A percentile compares a stretch with the other conserved stretches of the same genome.
These are phyloP conservation scores for Andricus grossulariae DNA, from an alignment of 1,140 invertebrate genomes.

Conservation along the genomic window DNA sequence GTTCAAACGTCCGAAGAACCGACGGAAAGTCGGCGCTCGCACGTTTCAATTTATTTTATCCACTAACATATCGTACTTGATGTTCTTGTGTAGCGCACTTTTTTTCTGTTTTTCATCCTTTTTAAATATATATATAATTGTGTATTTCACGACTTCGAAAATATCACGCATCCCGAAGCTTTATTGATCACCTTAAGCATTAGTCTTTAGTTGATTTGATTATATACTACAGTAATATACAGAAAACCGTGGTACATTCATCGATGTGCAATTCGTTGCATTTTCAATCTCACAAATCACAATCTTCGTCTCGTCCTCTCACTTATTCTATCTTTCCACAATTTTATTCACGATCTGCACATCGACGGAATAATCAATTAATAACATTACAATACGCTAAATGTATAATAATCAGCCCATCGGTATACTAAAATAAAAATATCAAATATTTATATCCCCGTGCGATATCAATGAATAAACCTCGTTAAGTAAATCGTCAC, in stretches of 20 bases:
- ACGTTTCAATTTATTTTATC: constrained; percentile 49
- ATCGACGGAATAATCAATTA: constrained; percentile 43
- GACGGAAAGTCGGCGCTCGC: constrained; percentile 34
- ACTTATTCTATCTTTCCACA: constrained; percentile 23
- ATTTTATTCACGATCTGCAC: constrained; percentile 32
- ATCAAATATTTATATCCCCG: constrained; percentile 65
- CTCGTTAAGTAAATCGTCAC: constrained; percentile 38
- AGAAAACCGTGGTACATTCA: constrained; percentile 60
- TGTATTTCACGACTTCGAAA: constrained; percentile 62
- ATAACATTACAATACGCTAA: constrained; percentile 67
- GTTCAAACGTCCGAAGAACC: constrained; percentile 11
- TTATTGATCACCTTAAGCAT: constrained; percentile 71
- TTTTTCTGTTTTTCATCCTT: constrained; percentile 41
- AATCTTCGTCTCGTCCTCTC: constrained; percentile 25
- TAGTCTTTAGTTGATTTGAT: constrained; percentile 74
- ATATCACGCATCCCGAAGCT: constrained; percentile 64
- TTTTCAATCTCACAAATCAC: constrained; percentile 32
- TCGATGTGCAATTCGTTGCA: constrained; percentile 43
- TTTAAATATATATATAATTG: constrained; percentile 44
- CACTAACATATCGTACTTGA: constrained; percentile 28
- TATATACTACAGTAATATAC: constrained; percentile 74
- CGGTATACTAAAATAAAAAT: constrained; percentile 73
- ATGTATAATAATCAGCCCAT: constrained; percentile 66
- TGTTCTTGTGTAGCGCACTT: constrained; percentile 42
- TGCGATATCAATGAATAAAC: constrained; percentile 58